Evolutionary conservation across 2,797 vertebrate species (phyloP).

Genomic region (Paedocypris micromegethes): DNA sequence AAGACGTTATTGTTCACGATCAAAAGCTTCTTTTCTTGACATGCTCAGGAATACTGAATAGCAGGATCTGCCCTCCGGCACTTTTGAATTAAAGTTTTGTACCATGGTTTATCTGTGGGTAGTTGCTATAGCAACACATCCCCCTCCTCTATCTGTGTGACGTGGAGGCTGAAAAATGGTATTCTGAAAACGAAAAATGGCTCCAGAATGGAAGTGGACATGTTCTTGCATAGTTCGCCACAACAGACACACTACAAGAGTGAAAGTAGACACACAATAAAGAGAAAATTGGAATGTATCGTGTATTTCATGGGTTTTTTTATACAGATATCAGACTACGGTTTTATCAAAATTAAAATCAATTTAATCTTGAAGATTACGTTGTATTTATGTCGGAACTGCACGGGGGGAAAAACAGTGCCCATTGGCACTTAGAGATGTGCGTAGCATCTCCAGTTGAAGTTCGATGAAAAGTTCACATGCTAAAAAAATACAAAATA

Average conservation of each 20-base stretch:
- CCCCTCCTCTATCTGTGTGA: not conserved
- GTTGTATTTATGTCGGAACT: not conserved
- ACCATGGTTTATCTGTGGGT: conserved; percentile 8
- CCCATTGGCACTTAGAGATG: no score
- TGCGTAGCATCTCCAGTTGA: no score
- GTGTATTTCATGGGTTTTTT: conserved; percentile 18
- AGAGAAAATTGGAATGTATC: conserved; percentile 25
- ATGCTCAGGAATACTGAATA: conserved; percentile 27
- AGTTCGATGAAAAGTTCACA: not conserved
- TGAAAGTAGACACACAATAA: not conserved
- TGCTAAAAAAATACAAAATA: not conserved
- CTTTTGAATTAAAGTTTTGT: conserved; percentile 30
- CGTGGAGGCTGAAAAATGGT: conserved; percentile 9
- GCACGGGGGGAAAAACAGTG: not conserved
- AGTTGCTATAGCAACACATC: conserved; percentile 33
- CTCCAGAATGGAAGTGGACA: not conserved
- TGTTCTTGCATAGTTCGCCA: not conserved
- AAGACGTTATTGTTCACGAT: conserved; percentile 11
- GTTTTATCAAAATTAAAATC: not conserved
- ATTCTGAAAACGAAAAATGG: not conserved
- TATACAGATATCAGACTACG: conserved; percentile 3
- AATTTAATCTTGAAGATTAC: conserved; percentile 4
- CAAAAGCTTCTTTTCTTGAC: conserved; percentile 13
- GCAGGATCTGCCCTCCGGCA: conserved; percentile 6
- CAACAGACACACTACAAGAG: not conserved